These are phyloP conservation scores for Cavia aperea DNA, from an alignment of 2,113 vertebrate genomes.

Conservation along the genomic window DNA sequence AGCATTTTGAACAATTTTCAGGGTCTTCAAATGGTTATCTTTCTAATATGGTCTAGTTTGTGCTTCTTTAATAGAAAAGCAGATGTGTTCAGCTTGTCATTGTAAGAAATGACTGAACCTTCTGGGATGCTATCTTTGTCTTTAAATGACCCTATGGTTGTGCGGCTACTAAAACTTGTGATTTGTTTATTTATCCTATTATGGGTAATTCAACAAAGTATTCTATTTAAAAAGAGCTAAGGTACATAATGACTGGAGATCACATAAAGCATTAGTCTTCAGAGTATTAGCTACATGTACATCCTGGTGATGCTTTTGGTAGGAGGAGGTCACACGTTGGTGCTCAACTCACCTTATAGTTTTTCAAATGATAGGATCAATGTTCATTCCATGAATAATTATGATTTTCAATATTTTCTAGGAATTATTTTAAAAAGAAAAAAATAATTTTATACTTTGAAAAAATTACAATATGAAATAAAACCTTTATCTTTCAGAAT, in stretches of 20 bases:
- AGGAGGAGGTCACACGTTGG: no score
- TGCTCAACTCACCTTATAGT: not conserved
- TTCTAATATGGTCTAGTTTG: not conserved
- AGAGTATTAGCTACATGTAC: no score
- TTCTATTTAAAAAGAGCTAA: not conserved
- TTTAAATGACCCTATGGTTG: not conserved
- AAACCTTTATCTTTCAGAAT: not conserved
- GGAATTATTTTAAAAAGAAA: not conserved
- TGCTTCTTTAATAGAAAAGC: not conserved
- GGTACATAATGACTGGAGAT: not conserved
- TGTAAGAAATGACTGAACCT: no score
- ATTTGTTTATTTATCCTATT: not conserved
- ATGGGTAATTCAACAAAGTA: not conserved
- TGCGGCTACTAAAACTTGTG: not conserved
- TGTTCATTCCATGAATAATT: no score
- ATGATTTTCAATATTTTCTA: not conserved
- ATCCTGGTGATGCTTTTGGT: not conserved
- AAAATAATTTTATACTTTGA: not conserved
- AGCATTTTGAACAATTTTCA: not conserved
- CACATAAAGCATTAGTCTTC: not conserved
- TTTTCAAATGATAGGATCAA: not conserved
- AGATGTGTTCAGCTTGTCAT: not conserved
- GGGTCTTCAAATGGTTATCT: not conserved
- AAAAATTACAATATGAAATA: not conserved
- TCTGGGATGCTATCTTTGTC: not conserved